Conservation (phyloP, 2,888 invertebrate species). For the Andricus curvator region DNA sequence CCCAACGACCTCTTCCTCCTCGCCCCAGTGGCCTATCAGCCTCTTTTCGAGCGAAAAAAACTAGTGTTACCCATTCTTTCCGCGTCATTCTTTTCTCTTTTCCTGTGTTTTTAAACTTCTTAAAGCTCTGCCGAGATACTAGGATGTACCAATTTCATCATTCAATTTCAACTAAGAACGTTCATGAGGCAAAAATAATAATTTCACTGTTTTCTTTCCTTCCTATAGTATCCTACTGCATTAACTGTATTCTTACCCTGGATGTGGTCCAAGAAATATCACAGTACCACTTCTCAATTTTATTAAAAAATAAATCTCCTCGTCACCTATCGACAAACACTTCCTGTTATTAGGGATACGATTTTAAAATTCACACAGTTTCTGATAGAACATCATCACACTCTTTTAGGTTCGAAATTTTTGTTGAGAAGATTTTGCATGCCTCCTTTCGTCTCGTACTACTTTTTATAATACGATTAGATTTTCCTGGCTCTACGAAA, state of each 20-base stretch:
- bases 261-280: neutral
- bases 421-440: neutral
- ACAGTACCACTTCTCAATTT: neutral
- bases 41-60: constrained; percentile 34
- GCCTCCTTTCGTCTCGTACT: neutral
- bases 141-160: neutral
- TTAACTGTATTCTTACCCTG: too few species aligned
- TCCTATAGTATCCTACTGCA: too few species aligned
- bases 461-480: neutral
- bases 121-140: neutral
- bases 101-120: constrained; percentile 2
- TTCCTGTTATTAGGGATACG: neutral
- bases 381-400: neutral
- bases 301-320: neutral
- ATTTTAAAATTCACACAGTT: neutral
- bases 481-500: neutral
- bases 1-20: constrained; percentile 48
- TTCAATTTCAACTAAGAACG: neutral
- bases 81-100: constrained; percentile 26
- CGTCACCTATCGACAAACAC: neutral
- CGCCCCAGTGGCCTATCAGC: constrained; percentile 47
- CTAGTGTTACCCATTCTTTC: constrained; percentile 45
- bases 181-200: too few species aligned
- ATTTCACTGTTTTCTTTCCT: too few species aligned
- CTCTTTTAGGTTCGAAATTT: neutral